phyloP scores from a whole-genome alignment of 2,888 invertebrate genomes.

The Lepidocyrtoides sp. region DNA sequence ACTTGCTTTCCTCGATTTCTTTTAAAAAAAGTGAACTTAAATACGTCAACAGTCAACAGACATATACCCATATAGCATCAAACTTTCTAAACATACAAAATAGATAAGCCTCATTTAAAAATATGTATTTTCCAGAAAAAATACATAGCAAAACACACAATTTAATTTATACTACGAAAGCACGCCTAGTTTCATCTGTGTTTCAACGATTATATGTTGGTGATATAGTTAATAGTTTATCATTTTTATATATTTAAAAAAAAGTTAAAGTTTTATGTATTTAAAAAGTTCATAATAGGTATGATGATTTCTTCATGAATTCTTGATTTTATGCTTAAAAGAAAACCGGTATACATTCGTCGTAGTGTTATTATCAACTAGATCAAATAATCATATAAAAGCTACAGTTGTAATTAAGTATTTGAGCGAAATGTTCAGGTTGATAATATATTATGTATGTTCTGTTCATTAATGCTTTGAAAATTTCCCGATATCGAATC shows the following conservation, averaged over 20 bases:
- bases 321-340: neutral
- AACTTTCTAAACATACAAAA: neutral
- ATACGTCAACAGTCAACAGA: neutral
- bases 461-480: conserved; percentile 8
- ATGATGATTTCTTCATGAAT: neutral
- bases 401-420: neutral
- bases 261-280: neutral
- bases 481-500: no score
- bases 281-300: neutral
- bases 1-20: neutral
- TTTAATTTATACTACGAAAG: conserved; percentile 23
- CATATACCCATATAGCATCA: neutral
- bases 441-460: neutral
- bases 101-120: conserved; percentile 41
- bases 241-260: neutral
- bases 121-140: conserved; percentile 9
- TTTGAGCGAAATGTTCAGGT: neutral
- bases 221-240: conserved; percentile 34
- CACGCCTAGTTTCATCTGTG: neutral
- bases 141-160: conserved; percentile 11
- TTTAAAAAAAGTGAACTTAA: neutral
- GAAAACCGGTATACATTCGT: conserved; percentile 9
- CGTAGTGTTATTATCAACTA: no score
- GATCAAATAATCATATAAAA: no score
- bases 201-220: conserved; percentile 23